Evolutionary conservation across 2,888 invertebrate species (phyloP), one percentile per base, ranked within the genome.

Genomic region (Hirudinaria manillensis): DNA sequence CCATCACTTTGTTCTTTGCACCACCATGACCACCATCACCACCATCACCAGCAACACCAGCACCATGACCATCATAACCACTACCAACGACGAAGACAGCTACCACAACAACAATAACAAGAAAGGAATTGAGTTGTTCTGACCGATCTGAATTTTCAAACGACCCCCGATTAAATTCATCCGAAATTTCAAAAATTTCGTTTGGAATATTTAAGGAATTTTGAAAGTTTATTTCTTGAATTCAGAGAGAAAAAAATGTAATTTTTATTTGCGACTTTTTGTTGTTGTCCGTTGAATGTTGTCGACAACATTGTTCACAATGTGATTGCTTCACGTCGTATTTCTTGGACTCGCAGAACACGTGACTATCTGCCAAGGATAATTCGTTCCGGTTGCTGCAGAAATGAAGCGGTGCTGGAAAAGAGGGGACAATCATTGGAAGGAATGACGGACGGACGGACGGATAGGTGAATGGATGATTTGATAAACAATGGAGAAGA

Each of bases 31-130:
- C 65, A 65, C n/a, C 65, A 65, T 27, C 65, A 65, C 10, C 65
- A 65, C n/a, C 65, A 65, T 24, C 66, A 66, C n/a, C 66, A 66
- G 27, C 66, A 66, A 66, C 66, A 66, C 7, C 66, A 66, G 27
- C 66, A 66, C 29, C 10, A n/a, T n/a, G n/a, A n/a, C n/a, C n/a
- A n/a, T n/a, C n/a, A n/a, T n/a, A 24, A 65, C n/a, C 65, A 65
- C n/a, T 29, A 65, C 7, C 66, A 66, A 29, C 66, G 27, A 66
- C 66, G 27, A 66, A 10, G 34, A 66, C 66, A 66, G 10, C 66
- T 24, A 66, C 66, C 7, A 29, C 66, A 27, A 66, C 66, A 34
- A 66, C 66, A 27, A 67, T 32, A 2, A 61, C 61, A 61, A 61
- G 19, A 27, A 13, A 16, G 13, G 55, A 13, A 10, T 29, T n/a